These are phyloP conservation scores for Pseudochromis fuscus DNA, from an alignment of 2,797 vertebrate species.

Conservation along the genomic window DNA sequence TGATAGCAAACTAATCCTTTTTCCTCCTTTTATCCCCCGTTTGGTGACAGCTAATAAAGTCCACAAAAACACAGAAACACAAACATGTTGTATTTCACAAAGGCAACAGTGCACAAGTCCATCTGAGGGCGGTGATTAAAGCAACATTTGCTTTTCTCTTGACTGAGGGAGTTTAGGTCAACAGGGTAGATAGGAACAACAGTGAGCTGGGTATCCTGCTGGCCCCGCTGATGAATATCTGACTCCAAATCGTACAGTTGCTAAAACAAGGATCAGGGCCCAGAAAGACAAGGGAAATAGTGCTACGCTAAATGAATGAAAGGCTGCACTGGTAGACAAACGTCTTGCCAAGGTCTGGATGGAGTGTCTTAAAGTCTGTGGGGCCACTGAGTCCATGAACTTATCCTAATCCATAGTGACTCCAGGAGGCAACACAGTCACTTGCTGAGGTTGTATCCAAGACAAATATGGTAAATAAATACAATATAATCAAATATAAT, in stretches of 20 bases:
- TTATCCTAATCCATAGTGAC: conserved; percentile 45
- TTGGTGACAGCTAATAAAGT: conserved; percentile 51
- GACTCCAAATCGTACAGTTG: conserved; percentile 20
- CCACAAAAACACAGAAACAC: conserved; percentile 52
- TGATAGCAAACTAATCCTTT: conserved; percentile 53
- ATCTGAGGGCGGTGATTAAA: conserved; percentile 24
- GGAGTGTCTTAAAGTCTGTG: conserved; percentile 25
- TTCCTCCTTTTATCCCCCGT: background rate
- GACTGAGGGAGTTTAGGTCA: conserved; percentile 27
- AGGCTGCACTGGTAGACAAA: conserved; percentile 12
- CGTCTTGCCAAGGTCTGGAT: conserved; percentile 36
- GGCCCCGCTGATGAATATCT: conserved; percentile 14
- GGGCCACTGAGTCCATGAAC: conserved; percentile 29
- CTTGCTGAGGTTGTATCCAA: conserved; percentile 44
- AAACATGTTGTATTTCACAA: conserved; percentile 46
- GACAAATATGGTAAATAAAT: conserved; percentile 56
- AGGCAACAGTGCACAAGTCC: conserved; percentile 41
- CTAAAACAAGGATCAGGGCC: conserved; percentile 14
- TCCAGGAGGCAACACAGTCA: conserved; percentile 35
- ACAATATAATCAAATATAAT: conserved; percentile 40
- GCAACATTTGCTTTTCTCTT: conserved; percentile 46
- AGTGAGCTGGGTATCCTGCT: conserved; percentile 31
- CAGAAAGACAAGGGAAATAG: conserved; percentile 31
- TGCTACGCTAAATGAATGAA: conserved; percentile 36
- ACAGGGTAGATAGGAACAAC: conserved; percentile 34